phyloP scores from a whole-genome alignment of 2,797 vertebrate genomes.

The Sebastes wilsoni region DNA sequence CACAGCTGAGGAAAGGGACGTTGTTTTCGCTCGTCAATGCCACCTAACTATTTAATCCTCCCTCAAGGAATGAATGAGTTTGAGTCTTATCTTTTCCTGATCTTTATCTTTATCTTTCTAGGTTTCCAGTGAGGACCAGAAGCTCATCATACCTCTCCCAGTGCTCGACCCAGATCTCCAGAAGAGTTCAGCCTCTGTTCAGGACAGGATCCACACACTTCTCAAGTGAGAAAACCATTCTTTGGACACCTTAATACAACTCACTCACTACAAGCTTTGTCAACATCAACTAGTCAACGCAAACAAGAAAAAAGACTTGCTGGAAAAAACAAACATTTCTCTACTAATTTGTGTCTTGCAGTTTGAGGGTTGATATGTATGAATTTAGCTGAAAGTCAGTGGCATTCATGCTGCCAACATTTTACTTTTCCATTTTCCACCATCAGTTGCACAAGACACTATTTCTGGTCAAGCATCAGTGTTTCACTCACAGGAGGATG shows the following conservation, averaged over 20 bases:
- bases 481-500: slow-evolving; percentile 13
- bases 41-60: not conserved
- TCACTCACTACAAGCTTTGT: not conserved
- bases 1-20: not conserved
- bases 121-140: slow-evolving; percentile 48
- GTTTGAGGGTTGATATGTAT: slow-evolving; percentile 21
- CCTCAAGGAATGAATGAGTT: not conserved
- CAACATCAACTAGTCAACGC: not conserved
- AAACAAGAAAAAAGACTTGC: slow-evolving; percentile 1
- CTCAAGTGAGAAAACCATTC: slow-evolving; percentile 58
- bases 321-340: not conserved
- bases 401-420: not conserved
- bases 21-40: not conserved
- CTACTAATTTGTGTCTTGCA: not conserved
- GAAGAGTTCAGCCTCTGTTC: slow-evolving; percentile 19
- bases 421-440: not conserved
- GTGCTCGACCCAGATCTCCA: slow-evolving; percentile 35
- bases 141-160: slow-evolving; percentile 47
- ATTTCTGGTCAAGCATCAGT: not conserved
- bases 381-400: not conserved
- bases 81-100: not conserved
- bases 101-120: slow-evolving; percentile 3
- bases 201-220: slow-evolving; percentile 23
- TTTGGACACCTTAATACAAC: not conserved
- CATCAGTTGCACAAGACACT: not conserved